These are phyloP conservation scores for Laticauda colubrina DNA, from an alignment of 2,113 vertebrate species.

Conservation along the genomic window DNA sequence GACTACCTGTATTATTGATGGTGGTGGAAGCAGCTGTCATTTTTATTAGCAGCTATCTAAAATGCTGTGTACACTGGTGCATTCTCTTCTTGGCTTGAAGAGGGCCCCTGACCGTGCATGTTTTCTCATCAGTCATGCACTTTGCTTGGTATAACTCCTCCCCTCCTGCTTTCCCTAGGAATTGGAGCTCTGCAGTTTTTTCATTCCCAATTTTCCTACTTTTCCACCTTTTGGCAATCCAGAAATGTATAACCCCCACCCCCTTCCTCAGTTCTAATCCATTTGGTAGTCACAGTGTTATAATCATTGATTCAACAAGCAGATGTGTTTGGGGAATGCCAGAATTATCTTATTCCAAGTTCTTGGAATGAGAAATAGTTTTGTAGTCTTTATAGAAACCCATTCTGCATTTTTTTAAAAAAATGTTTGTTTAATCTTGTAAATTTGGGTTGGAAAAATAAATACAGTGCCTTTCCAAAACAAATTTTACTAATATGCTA, in stretches of 20 bases:
- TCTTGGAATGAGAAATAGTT: not conserved
- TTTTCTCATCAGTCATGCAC: not conserved
- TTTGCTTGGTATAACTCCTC: not conserved
- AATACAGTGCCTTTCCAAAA: constrained; percentile 25
- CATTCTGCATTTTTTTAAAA: not conserved
- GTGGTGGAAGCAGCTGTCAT: not conserved
- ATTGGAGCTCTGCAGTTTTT: not conserved
- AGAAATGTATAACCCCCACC: not conserved
- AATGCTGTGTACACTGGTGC: not conserved
- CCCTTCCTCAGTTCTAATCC: not conserved
- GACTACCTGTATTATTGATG: not conserved
- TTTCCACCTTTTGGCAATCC: not conserved
- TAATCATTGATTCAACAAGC: not conserved
- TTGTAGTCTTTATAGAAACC: not conserved
- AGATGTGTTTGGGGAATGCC: not conserved
- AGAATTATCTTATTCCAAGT: not conserved
- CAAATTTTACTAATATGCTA: not conserved
- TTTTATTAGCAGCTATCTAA: not conserved
- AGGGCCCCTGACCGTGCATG: not conserved
- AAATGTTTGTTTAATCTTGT: not conserved
- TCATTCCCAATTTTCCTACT: not conserved
- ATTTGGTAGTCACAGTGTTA: not conserved
- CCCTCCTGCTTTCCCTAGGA: not conserved
- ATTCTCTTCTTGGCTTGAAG: not conserved
- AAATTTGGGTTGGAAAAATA: not conserved